Base-by-base conservation (phyloP, 2,113 vertebrate species). In the Chamaetylas fuelleborni region DNA sequence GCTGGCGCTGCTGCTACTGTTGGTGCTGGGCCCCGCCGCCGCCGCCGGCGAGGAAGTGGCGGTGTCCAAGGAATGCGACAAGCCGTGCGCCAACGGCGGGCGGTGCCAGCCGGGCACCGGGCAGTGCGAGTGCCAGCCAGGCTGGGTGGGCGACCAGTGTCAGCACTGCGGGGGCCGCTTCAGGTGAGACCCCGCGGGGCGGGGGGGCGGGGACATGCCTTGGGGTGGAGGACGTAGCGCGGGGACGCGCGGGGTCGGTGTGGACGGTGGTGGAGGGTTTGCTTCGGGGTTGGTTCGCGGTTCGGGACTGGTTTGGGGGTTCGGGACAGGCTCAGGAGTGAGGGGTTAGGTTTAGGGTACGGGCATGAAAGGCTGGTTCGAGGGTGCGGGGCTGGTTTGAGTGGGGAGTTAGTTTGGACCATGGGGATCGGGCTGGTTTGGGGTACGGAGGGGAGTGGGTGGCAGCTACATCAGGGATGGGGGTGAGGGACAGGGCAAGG, bases 121-220 rank as follows among this genome's bases (percentile, higher is more conserved):
- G 67, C 98, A 90, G 97, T 99, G 99, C 96, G 96, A 98, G 82
- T 99, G 99, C 87, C 98, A 98, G 85, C 97, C 98, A 84, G 99
- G 99, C 95, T 99, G 99, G 99, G 98, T 99, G 58, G 99, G 99
- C 97, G 99, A 99, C 95, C 99, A 99, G 91, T 99, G 99, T 98
- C 99, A 99, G 98, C 99, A 99, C 98, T 99, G 99, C 98, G 99
- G 99, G 98, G 99, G 99, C 18, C 97, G 99, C 89, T 99, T 99
- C 98, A 98, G 98, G 99, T 99, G 98, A 90, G 98, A 26, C 18
- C 22, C 29, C 45, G 58, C 36, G 36, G 19, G 18, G 10, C 17
- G 5, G 7, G 31, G 9, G 36, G 13, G 11, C 5, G 42, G 56
- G 31, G 38, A 38, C 38, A 38, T 38, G 38, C 38, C 38, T 38